phyloP scores from a whole-genome alignment of 2,888 invertebrate species.

The Mycogona germanica region DNA sequence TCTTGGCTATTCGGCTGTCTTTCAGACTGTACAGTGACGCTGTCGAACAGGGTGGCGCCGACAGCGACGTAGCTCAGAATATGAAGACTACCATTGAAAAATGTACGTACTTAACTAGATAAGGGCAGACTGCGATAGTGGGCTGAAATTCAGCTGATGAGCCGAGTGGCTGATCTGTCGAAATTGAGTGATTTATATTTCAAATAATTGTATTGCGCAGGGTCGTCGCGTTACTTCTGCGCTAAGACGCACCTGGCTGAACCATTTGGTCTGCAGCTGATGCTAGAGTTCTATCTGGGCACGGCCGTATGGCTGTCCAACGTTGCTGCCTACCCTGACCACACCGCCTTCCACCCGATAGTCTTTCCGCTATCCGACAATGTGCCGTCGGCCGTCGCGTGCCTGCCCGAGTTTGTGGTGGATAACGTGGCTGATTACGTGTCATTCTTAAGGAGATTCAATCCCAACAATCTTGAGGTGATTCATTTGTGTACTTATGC shows the following conservation, averaged over 20 bases:
- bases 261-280: constrained; percentile 53
- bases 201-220: not conserved
- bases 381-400: constrained; percentile 38
- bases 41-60: constrained; percentile 34
- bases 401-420: constrained; percentile 78
- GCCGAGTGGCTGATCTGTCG: not conserved
- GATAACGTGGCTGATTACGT: constrained; percentile 77
- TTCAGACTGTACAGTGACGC: constrained; percentile 52
- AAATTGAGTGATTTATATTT: not conserved
- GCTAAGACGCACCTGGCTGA: constrained; percentile 55
- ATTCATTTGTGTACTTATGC: not conserved
- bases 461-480: constrained; percentile 47
- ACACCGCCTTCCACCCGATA: constrained; percentile 24
- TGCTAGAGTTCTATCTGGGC: constrained; percentile 63
- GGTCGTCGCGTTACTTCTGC: constrained; percentile 24
- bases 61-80: constrained; percentile 41
- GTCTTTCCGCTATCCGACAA: constrained; percentile 31
- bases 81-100: constrained; percentile 34
- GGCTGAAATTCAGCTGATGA: too few species aligned
- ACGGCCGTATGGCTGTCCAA: constrained; percentile 77
- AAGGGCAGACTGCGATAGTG: not conserved
- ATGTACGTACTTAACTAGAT: constrained; percentile 11
- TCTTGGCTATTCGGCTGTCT: not conserved
- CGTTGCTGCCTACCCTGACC: constrained; percentile 43
- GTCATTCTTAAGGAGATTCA: constrained; percentile 55